Percentiles rank a stretch among this genome's conserved stretches.
phyloP scores from a whole-genome alignment of 2,113 vertebrate species.

The Octodon degus region DNA sequence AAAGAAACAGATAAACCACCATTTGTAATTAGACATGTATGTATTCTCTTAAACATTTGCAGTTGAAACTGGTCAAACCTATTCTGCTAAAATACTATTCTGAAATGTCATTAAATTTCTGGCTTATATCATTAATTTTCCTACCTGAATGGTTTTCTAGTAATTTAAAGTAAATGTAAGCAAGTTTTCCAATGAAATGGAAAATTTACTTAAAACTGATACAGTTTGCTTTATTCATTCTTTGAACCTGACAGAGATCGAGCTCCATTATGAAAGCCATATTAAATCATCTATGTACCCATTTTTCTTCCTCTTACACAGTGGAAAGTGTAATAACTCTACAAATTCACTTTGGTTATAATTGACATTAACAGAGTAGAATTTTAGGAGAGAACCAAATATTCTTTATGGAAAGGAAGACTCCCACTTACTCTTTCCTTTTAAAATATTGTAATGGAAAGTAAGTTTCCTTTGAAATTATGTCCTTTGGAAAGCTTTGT shows the following conservation, averaged over 20 bases:
- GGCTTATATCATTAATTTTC: slow-evolving; percentile 73
- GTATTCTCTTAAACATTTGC: slow-evolving; percentile 78
- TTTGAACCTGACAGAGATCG: slow-evolving; percentile 78
- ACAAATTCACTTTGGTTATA: slow-evolving; percentile 73
- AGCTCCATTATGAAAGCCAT: slow-evolving; percentile 77
- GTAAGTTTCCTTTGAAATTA: slow-evolving; percentile 74
- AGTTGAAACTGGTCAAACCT: slow-evolving; percentile 73
- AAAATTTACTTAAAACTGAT: slow-evolving; percentile 81
- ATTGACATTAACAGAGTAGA: slow-evolving; percentile 76
- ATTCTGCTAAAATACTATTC: slow-evolving; percentile 71
- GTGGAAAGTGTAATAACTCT: slow-evolving; percentile 77
- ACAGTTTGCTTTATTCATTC: slow-evolving; percentile 72
- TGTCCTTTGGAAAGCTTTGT: slow-evolving; percentile 69
- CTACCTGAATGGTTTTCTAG: slow-evolving; percentile 71
- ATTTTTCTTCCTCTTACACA: slow-evolving; percentile 76
- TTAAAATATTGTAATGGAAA: slow-evolving; percentile 56
- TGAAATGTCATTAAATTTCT: slow-evolving; percentile 73
- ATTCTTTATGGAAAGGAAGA: slow-evolving; percentile 73
- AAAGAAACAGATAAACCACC: slow-evolving; percentile 93
- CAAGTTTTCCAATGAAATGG: slow-evolving; percentile 67
- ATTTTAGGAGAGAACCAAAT: slow-evolving; percentile 75
- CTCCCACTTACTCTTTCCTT: slow-evolving; percentile 61
- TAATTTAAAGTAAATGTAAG: neutral
- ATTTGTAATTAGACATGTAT: slow-evolving; percentile 92
- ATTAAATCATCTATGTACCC: slow-evolving; percentile 75